Percentiles rank a stretch among this genome's conserved stretches.
These are phyloP conservation scores for Upupa epops DNA, from an alignment of 2,113 vertebrate species.

Conservation along the genomic window DNA sequence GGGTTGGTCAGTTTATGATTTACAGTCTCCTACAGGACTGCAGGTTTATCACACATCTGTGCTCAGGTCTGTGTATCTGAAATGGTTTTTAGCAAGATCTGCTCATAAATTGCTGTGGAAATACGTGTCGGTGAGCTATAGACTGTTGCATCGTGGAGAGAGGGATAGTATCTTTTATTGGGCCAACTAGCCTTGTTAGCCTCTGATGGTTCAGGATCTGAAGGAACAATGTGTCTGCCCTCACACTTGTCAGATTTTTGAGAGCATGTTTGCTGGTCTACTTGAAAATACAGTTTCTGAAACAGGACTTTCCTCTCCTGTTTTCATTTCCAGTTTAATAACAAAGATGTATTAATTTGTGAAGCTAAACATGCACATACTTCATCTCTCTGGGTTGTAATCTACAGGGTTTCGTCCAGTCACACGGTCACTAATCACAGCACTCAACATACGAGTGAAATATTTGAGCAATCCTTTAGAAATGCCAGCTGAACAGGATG, in stretches of 20 bases:
- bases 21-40: background rate
- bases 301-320: background rate
- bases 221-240: background rate
- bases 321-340: background rate
- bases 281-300: background rate
- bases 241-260: background rate
- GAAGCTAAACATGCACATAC: background rate
- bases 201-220: background rate
- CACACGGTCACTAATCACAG: background rate
- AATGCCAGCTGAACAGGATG: background rate
- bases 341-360: background rate
- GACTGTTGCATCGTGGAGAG: background rate
- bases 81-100: background rate
- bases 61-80: background rate
- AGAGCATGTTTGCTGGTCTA: background rate
- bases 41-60: background rate
- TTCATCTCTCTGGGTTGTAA: accelerated
- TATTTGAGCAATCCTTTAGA: background rate
- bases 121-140: background rate
- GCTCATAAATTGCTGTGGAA: background rate
- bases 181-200: background rate
- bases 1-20: background rate
- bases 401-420: background rate
- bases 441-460: background rate
- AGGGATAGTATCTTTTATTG: background rate